Evolutionary conservation across 2,113 vertebrate genomes (phyloP), one percentile per base, ranked within the genome.

Genomic region (Glaucomys volans): DNA sequence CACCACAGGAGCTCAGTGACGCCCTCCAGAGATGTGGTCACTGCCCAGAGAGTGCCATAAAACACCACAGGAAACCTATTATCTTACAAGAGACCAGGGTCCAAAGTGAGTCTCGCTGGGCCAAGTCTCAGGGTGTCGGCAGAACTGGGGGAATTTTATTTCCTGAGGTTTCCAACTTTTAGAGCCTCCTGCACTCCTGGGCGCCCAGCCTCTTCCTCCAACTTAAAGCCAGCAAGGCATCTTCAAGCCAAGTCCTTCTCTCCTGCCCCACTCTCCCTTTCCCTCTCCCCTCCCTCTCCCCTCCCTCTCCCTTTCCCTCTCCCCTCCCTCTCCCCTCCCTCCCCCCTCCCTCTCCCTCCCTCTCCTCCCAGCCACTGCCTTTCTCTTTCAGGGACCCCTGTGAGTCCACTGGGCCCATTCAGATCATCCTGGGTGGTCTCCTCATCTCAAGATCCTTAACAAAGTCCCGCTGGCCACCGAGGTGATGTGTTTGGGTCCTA

Each of bases 1-100:
- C 32, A 0, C 16, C 75, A 7, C 7, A 3, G 1, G 75, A 22
- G 44, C 40, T 35, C 44, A 4, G 11, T 0, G 16, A 32, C 16
- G 0, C 5, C 28, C 69, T 72, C 69, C 20, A 4, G 44, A 77
- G 20, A 44, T 14, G 14, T 11, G 1, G 0, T 4, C 9, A 0
- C 59, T 22, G 8, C 59, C 26, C 24, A 62, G 20, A 57, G 54
- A 20, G 20, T 26, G 24, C 22, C 59, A 26, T 28, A 28, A 24
- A 62, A 4, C 59, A 62, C 1, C 59, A 8, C 24, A 24, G 8
- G n/a, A n/a, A n/a, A 11, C 52, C n/a, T 72, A 40, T 82, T 30
- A 8, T 17, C 77, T 85, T 35, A 37, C 5, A 28, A 54, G 42
- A 77, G 44, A 12, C 26, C 13, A 35, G 8, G 57, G n/a, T 83